Conservation (phyloP, 2,113 vertebrate species). For the Actenoides hombroni region DNA sequence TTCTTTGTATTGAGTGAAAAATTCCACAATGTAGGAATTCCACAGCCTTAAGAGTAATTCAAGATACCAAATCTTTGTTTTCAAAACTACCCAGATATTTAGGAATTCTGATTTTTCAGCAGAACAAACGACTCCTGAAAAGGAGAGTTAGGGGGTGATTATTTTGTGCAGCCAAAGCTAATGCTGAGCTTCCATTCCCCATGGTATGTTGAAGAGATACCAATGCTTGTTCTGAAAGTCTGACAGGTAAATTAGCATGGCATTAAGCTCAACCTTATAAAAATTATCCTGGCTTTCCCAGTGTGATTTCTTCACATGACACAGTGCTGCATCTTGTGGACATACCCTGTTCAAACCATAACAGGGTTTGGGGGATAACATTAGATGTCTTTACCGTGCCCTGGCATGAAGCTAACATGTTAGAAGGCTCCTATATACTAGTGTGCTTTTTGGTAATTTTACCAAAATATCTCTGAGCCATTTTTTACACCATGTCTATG, state of each 20-base stretch:
- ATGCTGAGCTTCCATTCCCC: neutral
- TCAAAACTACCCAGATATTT: neutral
- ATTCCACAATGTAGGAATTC: neutral
- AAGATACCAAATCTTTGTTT: neutral
- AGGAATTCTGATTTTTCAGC: neutral
- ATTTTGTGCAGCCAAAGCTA: neutral
- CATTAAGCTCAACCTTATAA: neutral
- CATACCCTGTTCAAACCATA: neutral
- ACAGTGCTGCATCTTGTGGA: neutral
- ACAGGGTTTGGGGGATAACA: neutral
- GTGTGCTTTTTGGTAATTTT: neutral
- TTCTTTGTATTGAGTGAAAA: neutral
- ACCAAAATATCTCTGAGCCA: neutral
- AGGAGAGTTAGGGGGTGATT: neutral
- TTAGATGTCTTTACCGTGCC: neutral
- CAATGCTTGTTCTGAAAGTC: neutral
- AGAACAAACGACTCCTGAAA: neutral
- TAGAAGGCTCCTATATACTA: neutral
- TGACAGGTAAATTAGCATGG: neutral
- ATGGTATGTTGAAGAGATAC: neutral
- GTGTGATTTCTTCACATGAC: neutral
- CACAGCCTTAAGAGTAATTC: neutral
- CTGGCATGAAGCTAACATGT: neutral
- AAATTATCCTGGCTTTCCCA: neutral
- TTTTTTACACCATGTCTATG: neutral